Conservation (phyloP, 2,797 vertebrate genomes). For the Oreochromis mossambicus region DNA sequence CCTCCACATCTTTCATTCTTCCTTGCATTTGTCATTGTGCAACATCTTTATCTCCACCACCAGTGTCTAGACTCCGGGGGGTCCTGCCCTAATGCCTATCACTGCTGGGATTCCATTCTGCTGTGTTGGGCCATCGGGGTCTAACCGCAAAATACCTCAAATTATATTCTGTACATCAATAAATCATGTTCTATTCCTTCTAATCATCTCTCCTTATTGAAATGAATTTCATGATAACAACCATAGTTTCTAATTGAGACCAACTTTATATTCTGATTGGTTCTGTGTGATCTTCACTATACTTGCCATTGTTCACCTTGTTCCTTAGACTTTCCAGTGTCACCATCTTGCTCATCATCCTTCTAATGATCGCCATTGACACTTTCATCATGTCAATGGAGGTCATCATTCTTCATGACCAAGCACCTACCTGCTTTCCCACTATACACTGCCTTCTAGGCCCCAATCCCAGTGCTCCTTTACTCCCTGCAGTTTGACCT, state of each 20-base stretch:
- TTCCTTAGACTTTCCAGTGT: not conserved
- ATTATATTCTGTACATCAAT: not conserved
- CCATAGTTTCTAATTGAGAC: not conserved
- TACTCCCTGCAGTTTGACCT: too few species aligned
- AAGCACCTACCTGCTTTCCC: too few species aligned
- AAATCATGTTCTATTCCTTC: not conserved
- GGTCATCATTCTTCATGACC: not conserved
- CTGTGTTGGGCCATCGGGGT: not conserved
- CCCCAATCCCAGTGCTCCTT: too few species aligned
- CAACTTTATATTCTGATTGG: not conserved
- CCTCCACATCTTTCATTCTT: not conserved
- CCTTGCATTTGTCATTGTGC: not conserved
- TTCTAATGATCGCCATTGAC: rapidly evolving
- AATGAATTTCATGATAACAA: not conserved
- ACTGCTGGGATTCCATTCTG: not conserved
- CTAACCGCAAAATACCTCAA: not conserved
- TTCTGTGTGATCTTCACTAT: not conserved
- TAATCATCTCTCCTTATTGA: too few species aligned
- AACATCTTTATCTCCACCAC: not conserved
- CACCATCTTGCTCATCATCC: not conserved
- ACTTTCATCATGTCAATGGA: not conserved
- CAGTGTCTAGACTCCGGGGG: not conserved
- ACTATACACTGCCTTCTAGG: too few species aligned
- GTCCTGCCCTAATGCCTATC: not conserved
- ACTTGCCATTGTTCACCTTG: not conserved